Percentiles rank a stretch among this genome's conserved stretches.
Evolutionary conservation across 2,797 vertebrate genomes (phyloP).

Genomic region (Echiichthys vipera): DNA sequence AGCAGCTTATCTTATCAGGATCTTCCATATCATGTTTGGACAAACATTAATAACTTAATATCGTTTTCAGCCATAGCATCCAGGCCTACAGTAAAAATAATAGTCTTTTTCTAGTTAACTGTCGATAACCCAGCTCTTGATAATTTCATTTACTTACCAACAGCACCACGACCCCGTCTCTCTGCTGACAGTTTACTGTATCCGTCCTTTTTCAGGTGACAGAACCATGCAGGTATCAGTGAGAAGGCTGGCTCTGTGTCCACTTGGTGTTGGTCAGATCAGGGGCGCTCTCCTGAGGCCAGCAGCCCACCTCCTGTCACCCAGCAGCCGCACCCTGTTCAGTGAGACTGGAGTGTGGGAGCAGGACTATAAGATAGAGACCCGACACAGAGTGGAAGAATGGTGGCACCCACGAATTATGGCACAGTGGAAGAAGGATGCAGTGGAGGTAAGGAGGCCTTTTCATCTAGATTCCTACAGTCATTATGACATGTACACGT

Average conservation of each 20-base stretch:
- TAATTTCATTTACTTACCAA: neutral
- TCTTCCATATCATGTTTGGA: too few relatives aligned
- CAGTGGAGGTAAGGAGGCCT: slow-evolving; percentile 82
- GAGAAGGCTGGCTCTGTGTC: slow-evolving; percentile 68
- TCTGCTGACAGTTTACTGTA: neutral
- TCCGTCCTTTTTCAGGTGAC: slow-evolving; percentile 22
- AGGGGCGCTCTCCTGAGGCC: slow-evolving; percentile 35
- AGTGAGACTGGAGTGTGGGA: slow-evolving; percentile 93
- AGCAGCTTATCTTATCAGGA: too few relatives aligned
- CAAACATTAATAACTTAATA: too few relatives aligned
- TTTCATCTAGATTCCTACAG: neutral
- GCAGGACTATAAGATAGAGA: slow-evolving; percentile 87
- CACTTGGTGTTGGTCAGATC: slow-evolving; percentile 58
- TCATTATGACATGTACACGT: neutral
- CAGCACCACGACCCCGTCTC: neutral
- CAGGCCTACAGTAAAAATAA: neutral
- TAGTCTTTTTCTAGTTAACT: neutral
- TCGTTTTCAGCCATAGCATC: neutral
- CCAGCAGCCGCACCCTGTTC: slow-evolving; percentile 84
- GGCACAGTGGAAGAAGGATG: slow-evolving; percentile 80
- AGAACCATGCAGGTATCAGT: slow-evolving; percentile 79
- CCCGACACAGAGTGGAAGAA: slow-evolving; percentile 88
- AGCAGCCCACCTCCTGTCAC: neutral
- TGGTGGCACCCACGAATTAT: slow-evolving; percentile 92
- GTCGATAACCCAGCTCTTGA: neutral